Evolutionary conservation across 2,113 vertebrate genomes (phyloP), one percentile per base, ranked within the genome.

Genomic region (Eretmochelys imbricata): DNA sequence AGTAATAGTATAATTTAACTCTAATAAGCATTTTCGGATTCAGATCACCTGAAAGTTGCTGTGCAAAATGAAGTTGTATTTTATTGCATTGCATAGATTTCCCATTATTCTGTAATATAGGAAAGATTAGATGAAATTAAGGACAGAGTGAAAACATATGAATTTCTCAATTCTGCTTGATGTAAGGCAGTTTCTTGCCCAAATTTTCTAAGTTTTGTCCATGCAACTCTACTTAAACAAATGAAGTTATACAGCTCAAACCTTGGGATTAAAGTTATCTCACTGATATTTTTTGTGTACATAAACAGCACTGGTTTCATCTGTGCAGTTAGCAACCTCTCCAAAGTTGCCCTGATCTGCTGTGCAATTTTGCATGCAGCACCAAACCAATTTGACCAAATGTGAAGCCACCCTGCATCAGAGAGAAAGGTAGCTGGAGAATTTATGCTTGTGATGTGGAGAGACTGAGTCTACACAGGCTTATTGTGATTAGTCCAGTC

Each of bases 111-210:
- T 75, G 46, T 53, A 84, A 82, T 59, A 96, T 78, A 69, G 20
- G 53, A 91, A 69, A 82, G 89, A 94, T 24, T 49, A 55, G 79
- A 87, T 76, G 24, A 55, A 48, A 93, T 78, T 80, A 93, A 94
- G 93, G 46, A 4, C 49, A 91, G 89, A 96, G 13, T 9, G 82
- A 72, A 93, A 89, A 7, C 2, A 57, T 82, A 25, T 46, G 0
- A 86, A n/a, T 48, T 84, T 82, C 3, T 5, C 5, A 72, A 1
- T 53, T 53, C 81, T 50, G 82, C 10, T 19, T 85, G 27, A 89
- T 2, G 3, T 17, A 72, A 5, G 3, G 3, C 22, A 88, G 17
- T 51, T 93, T 59, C 22, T 11, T 53, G 38, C 29, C 69, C 51
- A 46, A 19, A 22, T 72, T 94, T 92, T 93, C 11, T 25, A 80